Evolutionary conservation across 1,140 invertebrate genomes (phyloP).

Genomic region (Diorhabda carinulata): DNA sequence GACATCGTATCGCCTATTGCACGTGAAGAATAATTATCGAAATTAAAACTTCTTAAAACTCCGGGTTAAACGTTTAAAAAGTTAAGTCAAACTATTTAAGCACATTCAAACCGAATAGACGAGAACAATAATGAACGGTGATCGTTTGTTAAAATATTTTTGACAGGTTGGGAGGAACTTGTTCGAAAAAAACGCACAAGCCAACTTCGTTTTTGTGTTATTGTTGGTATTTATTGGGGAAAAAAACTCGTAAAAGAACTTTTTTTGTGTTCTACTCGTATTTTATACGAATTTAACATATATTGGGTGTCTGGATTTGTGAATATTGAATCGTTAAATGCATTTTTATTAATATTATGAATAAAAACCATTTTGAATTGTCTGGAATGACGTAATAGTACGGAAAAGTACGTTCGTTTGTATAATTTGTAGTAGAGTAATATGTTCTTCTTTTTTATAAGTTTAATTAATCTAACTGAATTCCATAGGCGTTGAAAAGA

Average conservation of each 20-base stretch:
- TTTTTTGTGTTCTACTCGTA: neutral
- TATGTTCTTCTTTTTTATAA: neutral
- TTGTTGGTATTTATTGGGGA: neutral
- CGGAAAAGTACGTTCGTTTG: neutral
- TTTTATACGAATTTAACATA: neutral
- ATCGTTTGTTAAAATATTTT: slow-evolving; percentile 10
- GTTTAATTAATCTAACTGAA: neutral
- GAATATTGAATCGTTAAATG: neutral
- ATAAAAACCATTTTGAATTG: neutral
- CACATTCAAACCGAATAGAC: slow-evolving; percentile 19
- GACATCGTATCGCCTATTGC: slow-evolving; percentile 47
- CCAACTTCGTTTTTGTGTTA: slow-evolving; percentile 16
- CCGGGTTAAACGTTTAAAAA: slow-evolving; percentile 31
- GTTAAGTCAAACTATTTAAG: slow-evolving; percentile 29
- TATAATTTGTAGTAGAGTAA: neutral
- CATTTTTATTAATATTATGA: neutral
- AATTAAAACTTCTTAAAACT: slow-evolving; percentile 25
- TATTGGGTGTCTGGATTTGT: neutral
- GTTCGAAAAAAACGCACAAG: slow-evolving; percentile 11
- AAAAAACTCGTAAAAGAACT: neutral
- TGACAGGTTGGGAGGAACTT: slow-evolving; percentile 9
- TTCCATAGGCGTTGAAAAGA: neutral
- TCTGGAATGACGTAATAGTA: neutral
- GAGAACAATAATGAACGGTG: slow-evolving; percentile 23
- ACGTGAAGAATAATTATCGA: slow-evolving; percentile 23